Conservation (phyloP, 2,113 vertebrate genomes). For the Eira barbara region DNA sequence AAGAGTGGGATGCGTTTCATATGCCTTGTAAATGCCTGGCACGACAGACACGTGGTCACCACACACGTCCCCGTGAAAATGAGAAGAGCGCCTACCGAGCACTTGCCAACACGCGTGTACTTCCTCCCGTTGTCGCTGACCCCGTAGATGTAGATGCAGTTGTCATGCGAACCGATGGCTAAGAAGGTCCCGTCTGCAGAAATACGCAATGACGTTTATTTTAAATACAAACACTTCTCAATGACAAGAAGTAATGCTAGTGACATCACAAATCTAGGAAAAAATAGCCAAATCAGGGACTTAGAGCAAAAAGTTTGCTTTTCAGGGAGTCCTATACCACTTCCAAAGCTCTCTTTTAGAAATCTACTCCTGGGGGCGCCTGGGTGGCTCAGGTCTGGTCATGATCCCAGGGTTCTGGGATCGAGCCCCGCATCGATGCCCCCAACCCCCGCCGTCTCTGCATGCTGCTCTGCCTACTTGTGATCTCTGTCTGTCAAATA, state of each 20-base stretch:
- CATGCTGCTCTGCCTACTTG: no score
- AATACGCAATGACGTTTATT: not conserved
- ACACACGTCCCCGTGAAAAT: fast-evolving
- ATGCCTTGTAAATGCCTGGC: fast-evolving
- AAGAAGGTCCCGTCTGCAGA: slow-evolving; percentile 93
- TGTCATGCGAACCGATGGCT: slow-evolving; percentile 98
- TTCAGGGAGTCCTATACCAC: not conserved
- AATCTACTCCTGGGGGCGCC: not conserved
- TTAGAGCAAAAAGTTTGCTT: not conserved
- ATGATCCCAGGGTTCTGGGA: no score
- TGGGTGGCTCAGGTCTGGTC: no score
- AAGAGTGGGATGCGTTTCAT: not conserved
- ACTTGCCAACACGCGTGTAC: slow-evolving; percentile 95
- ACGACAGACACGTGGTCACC: not conserved
- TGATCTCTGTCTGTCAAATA: no score
- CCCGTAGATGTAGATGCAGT: slow-evolving; percentile 98
- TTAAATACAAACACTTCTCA: not conserved
- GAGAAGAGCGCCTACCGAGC: slow-evolving; percentile 87
- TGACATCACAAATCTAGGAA: not conserved
- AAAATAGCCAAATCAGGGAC: not conserved
- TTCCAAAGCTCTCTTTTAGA: not conserved
- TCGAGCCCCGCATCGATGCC: no score
- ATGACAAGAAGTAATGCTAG: not conserved
- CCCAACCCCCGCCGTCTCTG: no score
- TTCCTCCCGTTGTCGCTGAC: slow-evolving; percentile 94